These are phyloP conservation scores for Bombus terrestris DNA, from an alignment of 1,140 invertebrate genomes.

Conservation along the genomic window DNA sequence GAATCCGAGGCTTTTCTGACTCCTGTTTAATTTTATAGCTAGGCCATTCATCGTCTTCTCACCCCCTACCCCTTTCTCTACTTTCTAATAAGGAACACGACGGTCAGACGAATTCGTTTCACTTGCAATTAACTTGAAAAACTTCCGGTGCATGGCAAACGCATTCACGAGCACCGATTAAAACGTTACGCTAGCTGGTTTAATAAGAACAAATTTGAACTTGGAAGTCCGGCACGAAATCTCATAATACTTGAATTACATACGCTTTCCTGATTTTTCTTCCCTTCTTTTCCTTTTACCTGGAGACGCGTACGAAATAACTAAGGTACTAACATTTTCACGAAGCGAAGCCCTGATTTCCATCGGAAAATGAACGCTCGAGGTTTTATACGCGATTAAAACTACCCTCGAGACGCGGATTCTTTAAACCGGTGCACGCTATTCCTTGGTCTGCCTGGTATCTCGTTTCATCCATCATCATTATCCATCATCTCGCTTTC, in stretches of 20 bases:
- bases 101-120: conserved; percentile 5
- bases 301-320: not conserved
- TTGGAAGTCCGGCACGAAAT: not conserved
- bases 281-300: not conserved
- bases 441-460: not conserved
- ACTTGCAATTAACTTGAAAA: conserved; percentile 12
- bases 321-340: too few relatives aligned
- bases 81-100: not conserved
- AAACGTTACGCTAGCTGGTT: not conserved
- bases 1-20: not conserved
- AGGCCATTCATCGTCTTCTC: not conserved
- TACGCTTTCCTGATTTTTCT: not conserved
- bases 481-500: conserved; percentile 23
- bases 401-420: not conserved
- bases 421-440: not conserved
- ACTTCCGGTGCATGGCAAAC: not conserved
- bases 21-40: conserved; percentile 31
- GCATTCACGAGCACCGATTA: conserved; percentile 11
- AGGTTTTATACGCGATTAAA: not conserved
- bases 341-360: not conserved
- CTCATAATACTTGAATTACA: not conserved
- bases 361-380: not conserved
- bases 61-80: not conserved
- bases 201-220: not conserved
- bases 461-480: conserved; percentile 28